Percentiles rank a stretch among this genome's conserved stretches.
These are phyloP conservation scores for Harpagifer antarcticus DNA, from an alignment of 2,797 vertebrate species.

Conservation along the genomic window DNA sequence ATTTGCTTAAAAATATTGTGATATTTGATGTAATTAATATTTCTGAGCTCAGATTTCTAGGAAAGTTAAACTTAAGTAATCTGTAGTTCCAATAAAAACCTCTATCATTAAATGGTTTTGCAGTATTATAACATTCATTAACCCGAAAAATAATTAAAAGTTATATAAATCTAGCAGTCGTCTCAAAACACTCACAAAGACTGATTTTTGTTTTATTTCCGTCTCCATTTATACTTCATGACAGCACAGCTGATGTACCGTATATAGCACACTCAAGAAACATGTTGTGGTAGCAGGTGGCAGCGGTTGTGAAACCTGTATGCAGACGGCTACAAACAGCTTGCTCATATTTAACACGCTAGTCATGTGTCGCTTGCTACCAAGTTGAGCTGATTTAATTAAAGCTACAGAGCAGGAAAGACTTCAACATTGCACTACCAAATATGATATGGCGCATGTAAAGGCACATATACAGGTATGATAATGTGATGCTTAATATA, in stretches of 20 bases:
- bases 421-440: background rate
- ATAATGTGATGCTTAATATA: background rate
- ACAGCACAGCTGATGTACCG: conserved; percentile 4
- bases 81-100: too few species aligned
- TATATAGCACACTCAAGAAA: conserved; percentile 6
- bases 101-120: too few species aligned
- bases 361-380: conserved; percentile 3
- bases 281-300: conserved; percentile 30
- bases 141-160: too few species aligned
- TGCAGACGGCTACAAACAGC: conserved; percentile 18
- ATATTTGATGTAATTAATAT: too few species aligned
- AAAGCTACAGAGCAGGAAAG: background rate
- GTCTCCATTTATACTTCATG: background rate
- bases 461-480: background rate
- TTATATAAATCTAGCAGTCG: background rate
- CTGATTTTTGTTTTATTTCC: background rate
- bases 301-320: conserved; percentile 23
- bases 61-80: too few species aligned
- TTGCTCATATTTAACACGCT: conserved; percentile 14
- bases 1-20: too few species aligned
- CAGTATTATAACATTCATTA: too few species aligned
- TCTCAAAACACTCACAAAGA: background rate
- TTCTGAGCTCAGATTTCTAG: too few species aligned
- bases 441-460: background rate
- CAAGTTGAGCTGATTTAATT: background rate